Conservation (phyloP, 2,797 vertebrate genomes). For the Paguma larvata region DNA sequence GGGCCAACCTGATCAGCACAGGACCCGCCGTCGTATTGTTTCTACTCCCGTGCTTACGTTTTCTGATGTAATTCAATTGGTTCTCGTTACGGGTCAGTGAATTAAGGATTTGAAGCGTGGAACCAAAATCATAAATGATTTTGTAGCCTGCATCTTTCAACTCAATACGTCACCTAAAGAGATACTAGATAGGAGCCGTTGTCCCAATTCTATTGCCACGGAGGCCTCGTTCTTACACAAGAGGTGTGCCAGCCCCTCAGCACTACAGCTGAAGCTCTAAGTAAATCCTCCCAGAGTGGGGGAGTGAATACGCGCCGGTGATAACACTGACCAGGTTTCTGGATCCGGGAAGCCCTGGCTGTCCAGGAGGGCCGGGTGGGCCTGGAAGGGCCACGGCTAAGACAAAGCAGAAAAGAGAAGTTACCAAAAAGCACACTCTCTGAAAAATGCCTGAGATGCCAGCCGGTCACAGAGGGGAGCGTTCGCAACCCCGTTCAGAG, state of each 20-base stretch:
- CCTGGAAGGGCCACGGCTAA: conserved; percentile 92
- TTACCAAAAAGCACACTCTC: not conserved
- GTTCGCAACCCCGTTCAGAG: too few species aligned
- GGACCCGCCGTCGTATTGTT: not conserved
- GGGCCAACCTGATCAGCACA: not conserved
- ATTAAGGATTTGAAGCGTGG: not conserved
- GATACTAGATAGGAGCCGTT: not conserved
- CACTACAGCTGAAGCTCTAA: not conserved
- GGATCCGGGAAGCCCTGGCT: conserved; percentile 89
- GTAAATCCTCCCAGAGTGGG: not conserved
- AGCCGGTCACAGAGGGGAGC: not conserved
- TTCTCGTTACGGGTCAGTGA: not conserved
- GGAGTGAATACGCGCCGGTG: not conserved
- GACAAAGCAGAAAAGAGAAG: conserved; percentile 77
- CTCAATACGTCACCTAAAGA: not conserved
- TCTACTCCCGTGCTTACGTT: not conserved
- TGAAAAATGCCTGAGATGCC: not conserved
- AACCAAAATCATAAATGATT: not conserved
- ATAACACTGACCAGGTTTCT: conserved; percentile 91
- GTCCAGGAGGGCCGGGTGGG: conserved; percentile 93
- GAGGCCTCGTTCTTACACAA: not conserved
- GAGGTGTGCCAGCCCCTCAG: not conserved
- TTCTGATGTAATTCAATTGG: not conserved
- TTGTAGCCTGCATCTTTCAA: not conserved
- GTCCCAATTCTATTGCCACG: not conserved